Evolutionary conservation across 2,113 vertebrate genomes (phyloP).

Genomic region (Anolis carolinensis): DNA sequence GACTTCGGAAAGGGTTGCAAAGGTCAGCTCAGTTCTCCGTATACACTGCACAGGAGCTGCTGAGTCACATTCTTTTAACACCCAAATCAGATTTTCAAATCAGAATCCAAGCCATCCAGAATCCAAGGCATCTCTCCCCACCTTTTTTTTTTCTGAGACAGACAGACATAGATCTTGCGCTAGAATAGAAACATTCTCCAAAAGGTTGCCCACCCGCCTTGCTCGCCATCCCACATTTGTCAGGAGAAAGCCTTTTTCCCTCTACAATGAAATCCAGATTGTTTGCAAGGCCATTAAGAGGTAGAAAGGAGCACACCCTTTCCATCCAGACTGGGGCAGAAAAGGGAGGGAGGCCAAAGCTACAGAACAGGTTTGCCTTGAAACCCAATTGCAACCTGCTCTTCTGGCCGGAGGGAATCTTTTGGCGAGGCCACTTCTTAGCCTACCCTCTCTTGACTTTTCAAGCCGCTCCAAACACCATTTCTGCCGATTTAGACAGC

Average conservation of each 20-base stretch:
- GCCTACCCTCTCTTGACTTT: constrained; percentile 1
- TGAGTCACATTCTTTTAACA: background rate
- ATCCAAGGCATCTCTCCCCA: background rate
- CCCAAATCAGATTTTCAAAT: background rate
- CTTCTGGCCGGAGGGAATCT: constrained; percentile 62
- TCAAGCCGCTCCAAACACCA: constrained; percentile 36
- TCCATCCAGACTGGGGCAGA: background rate
- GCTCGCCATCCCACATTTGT: background rate
- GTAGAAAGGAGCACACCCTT: background rate
- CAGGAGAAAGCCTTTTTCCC: background rate
- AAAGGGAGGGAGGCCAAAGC: constrained; percentile 11
- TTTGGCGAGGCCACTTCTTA: constrained; percentile 3
- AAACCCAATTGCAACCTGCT: constrained; percentile 54
- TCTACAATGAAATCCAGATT: background rate
- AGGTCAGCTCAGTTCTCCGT: background rate
- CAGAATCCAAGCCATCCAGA: too few relatives aligned
- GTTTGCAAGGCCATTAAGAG: background rate
- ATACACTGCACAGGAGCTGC: too few relatives aligned
- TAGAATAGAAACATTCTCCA: background rate
- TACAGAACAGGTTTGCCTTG: constrained; percentile 64
- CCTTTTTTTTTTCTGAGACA: too few relatives aligned
- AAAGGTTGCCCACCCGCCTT: background rate
- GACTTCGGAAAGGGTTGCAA: background rate
- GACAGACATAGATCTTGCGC: background rate
- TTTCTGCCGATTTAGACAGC: constrained; percentile 40